Percentiles rank a stretch among this genome's conserved stretches.
These are phyloP conservation scores for Antheraea yamamai DNA, from an alignment of 2,888 invertebrate genomes.

Conservation along the genomic window DNA sequence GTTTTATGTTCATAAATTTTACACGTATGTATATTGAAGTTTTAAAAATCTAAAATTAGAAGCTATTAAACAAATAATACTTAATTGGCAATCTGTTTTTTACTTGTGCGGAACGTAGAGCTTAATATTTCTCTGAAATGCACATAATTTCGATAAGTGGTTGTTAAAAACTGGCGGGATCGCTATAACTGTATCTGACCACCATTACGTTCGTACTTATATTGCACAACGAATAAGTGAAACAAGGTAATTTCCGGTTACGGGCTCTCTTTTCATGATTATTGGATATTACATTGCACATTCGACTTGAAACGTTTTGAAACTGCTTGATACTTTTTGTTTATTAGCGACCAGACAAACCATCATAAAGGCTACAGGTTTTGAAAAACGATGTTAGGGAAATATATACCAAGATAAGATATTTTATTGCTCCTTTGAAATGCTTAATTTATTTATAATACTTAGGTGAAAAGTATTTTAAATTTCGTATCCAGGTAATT, in stretches of 20 bases:
- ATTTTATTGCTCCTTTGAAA: constrained; percentile 13
- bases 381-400: constrained; percentile 8
- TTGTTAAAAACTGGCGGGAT: constrained; percentile 59
- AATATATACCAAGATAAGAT: neutral
- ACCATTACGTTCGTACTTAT: constrained; percentile 56
- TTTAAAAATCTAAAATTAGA: neutral
- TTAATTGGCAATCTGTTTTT: constrained; percentile 31
- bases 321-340: constrained; percentile 23
- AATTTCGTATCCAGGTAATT: neutral
- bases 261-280: constrained; percentile 57
- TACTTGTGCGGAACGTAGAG: constrained; percentile 42
- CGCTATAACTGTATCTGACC: constrained; percentile 66
- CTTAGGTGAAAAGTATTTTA: neutral
- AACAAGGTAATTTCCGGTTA: constrained; percentile 67
- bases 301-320: constrained; percentile 31
- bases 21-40: neutral
- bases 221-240: constrained; percentile 61
- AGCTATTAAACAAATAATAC: neutral
- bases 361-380: constrained; percentile 19
- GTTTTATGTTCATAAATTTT: neutral
- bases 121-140: constrained; percentile 48
- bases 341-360: constrained; percentile 20
- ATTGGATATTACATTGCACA: constrained; percentile 50
- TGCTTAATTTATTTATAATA: neutral
- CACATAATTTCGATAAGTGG: constrained; percentile 51